Conservation (phyloP, 1,140 invertebrate genomes). For the Atta cephalotes region DNA sequence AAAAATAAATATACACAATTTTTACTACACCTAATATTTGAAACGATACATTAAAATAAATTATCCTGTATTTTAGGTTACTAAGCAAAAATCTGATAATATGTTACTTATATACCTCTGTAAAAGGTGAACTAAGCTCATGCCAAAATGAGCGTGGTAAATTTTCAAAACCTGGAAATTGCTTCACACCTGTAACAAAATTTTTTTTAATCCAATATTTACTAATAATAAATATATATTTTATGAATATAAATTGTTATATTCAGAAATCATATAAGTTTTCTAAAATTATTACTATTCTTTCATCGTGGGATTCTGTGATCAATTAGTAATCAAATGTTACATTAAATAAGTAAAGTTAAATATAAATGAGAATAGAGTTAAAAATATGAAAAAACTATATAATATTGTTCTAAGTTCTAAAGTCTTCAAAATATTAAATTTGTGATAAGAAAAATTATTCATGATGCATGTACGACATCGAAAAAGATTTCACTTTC, state of each 20-base stretch:
- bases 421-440: background rate
- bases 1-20: no score
- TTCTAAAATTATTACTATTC: background rate
- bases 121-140: constrained; percentile 88
- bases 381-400: background rate
- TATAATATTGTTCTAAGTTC: background rate
- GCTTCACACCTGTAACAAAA: constrained; percentile 82
- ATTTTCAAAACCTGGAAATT: constrained; percentile 84
- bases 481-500: constrained; percentile 73
- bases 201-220: constrained; percentile 29
- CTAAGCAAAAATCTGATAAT: constrained; percentile 35
- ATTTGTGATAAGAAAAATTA: constrained; percentile 11
- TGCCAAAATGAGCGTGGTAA: constrained; percentile 88
- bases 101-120: constrained; percentile 82
- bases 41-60: background rate
- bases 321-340: background rate
- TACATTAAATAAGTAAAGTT: background rate
- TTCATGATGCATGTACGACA: constrained; percentile 30
- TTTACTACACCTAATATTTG: background rate
- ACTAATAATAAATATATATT: background rate
- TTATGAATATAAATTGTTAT: background rate
- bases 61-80: constrained; percentile 1
- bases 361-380: background rate
- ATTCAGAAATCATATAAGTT: background rate
- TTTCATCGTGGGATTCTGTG: background rate